These are phyloP conservation scores for Mustelus asterias DNA, from an alignment of 2,113 vertebrate genomes.

Conservation along the genomic window DNA sequence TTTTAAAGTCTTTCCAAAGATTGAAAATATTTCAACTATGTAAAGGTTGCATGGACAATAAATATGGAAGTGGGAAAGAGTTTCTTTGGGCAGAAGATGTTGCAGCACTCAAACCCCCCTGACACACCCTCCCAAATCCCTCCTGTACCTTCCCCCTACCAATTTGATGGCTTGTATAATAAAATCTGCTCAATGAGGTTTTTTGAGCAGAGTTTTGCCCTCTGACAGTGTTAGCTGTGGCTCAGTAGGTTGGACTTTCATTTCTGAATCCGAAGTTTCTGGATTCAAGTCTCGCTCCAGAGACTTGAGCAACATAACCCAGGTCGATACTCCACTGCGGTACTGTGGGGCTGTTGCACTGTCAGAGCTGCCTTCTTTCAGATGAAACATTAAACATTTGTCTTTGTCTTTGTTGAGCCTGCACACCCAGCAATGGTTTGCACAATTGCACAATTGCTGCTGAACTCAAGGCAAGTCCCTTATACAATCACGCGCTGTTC, in stretches of 20 bases:
- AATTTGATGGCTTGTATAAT: neutral
- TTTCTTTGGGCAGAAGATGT: neutral
- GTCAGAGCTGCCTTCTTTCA: neutral
- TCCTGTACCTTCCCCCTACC: too few relatives aligned
- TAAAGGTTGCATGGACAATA: neutral
- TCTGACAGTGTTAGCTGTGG: neutral
- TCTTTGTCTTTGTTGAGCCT: too few relatives aligned
- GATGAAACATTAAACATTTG: neutral
- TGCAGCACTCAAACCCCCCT: neutral
- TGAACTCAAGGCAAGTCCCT: neutral
- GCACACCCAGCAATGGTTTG: neutral
- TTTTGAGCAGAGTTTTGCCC: neutral
- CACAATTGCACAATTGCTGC: neutral
- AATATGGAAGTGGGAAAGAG: neutral
- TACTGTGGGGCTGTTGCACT: neutral
- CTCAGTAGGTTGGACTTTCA: neutral
- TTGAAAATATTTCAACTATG: neutral
- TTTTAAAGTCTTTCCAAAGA: neutral
- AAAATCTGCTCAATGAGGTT: neutral
- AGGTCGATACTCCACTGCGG: neutral
- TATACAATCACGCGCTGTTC: too few relatives aligned
- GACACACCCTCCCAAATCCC: too few relatives aligned
- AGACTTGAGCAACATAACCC: neutral
- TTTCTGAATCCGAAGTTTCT: neutral
- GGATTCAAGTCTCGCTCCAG: neutral